Percentiles rank a stretch among this genome's conserved stretches.
Evolutionary conservation across 1,140 invertebrate species (phyloP).

Genomic region (Meteorus sp.): DNA sequence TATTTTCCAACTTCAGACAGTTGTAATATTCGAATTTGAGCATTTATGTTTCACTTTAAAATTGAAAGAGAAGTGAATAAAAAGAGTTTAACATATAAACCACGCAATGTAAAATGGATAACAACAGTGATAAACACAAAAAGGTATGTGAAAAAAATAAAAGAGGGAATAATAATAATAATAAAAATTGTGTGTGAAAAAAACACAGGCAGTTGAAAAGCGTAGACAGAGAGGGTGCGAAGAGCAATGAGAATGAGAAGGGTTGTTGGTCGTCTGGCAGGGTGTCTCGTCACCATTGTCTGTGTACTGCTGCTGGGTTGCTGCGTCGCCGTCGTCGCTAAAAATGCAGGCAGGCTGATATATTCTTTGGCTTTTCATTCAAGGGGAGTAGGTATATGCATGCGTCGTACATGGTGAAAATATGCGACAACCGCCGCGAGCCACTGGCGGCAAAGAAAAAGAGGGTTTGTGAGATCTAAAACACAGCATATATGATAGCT

Average conservation of each 20-base stretch:
- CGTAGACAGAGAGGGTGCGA: neutral
- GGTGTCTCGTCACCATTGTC: constrained; percentile 27
- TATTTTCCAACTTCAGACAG: too few species aligned
- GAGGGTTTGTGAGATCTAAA: constrained; percentile 4
- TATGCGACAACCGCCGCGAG: constrained; percentile 14
- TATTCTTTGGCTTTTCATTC: too few species aligned
- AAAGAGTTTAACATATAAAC: too few species aligned
- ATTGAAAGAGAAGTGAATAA: too few species aligned
- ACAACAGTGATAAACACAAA: too few species aligned
- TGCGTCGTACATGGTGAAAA: too few species aligned
- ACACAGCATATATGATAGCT: neutral
- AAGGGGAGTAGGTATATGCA: too few species aligned
- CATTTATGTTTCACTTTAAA: too few species aligned
- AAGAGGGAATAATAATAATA: constrained; percentile 2
- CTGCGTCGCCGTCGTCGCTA: constrained; percentile 8
- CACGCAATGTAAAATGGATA: too few species aligned
- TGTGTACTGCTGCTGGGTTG: constrained; percentile 4
- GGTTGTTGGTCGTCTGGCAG: constrained; percentile 21
- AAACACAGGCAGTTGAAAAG: neutral
- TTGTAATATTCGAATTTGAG: too few species aligned
- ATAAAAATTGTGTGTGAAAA: constrained; percentile 4
- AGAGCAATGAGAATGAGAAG: constrained; percentile 11
- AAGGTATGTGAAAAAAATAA: too few species aligned
- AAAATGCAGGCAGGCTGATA: constrained; percentile 28
- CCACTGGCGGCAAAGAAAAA: constrained; percentile 9